phyloP scores from a whole-genome alignment of 2,888 invertebrate species.

The Mystacides longicornis region DNA sequence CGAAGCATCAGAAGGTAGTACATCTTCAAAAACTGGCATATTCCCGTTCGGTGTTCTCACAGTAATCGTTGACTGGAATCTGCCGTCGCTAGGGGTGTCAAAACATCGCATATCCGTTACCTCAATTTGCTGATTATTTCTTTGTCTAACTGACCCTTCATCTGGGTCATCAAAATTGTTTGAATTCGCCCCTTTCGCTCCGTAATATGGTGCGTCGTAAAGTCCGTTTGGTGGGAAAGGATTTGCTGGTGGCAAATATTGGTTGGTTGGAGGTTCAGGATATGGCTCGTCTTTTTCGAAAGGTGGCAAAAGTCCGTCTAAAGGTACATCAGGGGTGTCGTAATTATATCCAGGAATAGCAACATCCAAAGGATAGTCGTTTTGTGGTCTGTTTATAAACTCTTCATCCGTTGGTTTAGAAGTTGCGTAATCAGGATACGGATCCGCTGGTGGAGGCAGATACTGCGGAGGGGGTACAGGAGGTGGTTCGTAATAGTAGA shows the following conservation, averaged over 20 bases:
- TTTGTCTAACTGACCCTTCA: constrained; percentile 13
- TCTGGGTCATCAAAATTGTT: constrained; percentile 4
- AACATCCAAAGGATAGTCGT: constrained; percentile 17
- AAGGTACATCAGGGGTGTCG: constrained; percentile 17
- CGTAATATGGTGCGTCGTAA: constrained; percentile 3
- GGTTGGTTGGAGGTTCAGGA: constrained; percentile 5
- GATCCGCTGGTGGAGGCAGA: constrained; percentile 20
- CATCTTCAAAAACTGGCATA: constrained; percentile 36
- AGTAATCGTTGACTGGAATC: constrained; percentile 35
- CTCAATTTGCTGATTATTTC: constrained; percentile 26
- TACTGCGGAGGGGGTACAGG: constrained; percentile 17
- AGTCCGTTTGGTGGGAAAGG: constrained; percentile 1
- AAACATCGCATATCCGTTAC: constrained; percentile 35
- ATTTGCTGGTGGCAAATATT: constrained; percentile 18
- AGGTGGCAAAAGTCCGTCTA: constrained; percentile 20
- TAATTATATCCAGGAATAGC: constrained; percentile 22
- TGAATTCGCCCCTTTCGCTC: constrained; percentile 5
- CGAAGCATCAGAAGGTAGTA: constrained; percentile 31
- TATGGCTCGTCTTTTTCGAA: constrained; percentile 20
- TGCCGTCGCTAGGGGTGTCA: constrained; percentile 27
- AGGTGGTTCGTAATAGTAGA: constrained; percentile 15
- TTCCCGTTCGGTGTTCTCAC: constrained; percentile 34
- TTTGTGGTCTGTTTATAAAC: constrained; percentile 19
- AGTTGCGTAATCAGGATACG: constrained; percentile 20
- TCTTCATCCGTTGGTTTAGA: constrained; percentile 19